These are phyloP conservation scores for Falco berigora DNA, from an alignment of 2,797 vertebrate species.

Conservation along the genomic window DNA sequence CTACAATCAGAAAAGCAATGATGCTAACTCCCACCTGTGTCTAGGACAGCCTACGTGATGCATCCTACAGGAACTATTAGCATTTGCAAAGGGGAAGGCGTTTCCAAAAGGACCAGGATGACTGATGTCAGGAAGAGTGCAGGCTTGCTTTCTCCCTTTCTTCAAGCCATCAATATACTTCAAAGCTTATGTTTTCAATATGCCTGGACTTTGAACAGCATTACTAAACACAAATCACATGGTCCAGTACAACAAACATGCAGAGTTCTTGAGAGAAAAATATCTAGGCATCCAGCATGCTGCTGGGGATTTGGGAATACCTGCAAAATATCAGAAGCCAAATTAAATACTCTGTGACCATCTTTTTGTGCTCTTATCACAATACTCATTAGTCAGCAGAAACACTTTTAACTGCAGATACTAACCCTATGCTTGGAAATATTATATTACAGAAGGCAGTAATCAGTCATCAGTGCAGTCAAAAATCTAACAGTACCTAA, in stretches of 20 bases:
- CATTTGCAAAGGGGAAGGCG: not conserved
- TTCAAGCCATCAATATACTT: not conserved
- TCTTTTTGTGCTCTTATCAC: not conserved
- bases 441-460: not conserved
- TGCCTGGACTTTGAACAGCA: not conserved
- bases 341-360: not conserved
- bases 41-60: not conserved
- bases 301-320: not conserved
- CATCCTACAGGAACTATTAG: not conserved
- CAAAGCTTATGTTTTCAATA: not conserved
- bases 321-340: not conserved
- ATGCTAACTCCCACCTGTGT: not conserved
- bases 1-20: rapidly evolving
- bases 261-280: not conserved
- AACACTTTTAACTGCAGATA: not conserved
- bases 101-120: not conserved
- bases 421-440: not conserved
- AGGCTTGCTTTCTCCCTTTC: not conserved
- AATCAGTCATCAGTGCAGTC: not conserved
- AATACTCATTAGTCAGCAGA: not conserved
- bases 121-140: rapidly evolving
- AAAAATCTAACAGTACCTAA: not conserved
- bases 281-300: not conserved
- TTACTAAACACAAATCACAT: not conserved
- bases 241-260: not conserved